Base-by-base conservation (phyloP, 2,113 vertebrate genomes). In the Rhynchomys soricoides region DNA sequence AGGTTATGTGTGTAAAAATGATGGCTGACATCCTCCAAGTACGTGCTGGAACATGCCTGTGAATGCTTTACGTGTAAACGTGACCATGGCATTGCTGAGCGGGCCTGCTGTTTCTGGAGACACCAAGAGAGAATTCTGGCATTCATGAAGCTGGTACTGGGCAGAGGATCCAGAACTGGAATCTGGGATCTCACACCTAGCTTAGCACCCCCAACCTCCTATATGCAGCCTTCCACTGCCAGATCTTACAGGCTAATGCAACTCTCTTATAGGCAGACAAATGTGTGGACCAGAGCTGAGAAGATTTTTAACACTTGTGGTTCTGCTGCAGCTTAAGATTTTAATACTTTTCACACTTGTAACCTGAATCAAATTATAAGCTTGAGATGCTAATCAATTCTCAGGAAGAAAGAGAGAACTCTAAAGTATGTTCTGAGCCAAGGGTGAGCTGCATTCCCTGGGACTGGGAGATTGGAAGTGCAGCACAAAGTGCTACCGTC, bases 181-280 rank as follows among this genome's bases (percentile, higher is more conserved):
- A 4, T 40, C 45, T 22, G 24, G 3, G 52, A 59, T 34, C 48
- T 57, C 48, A 7, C 5, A 1, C 40, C 19, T 50, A 3, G 1
- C 57, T 70, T 87, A 55, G 15, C 40, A 13, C 1, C 0, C 0
- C 0, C 62, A 1, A n/a, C 1, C 2, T 4, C 26, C 7, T 29
- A 15, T 5, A 68, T 15, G 66, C 34, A n/a, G n/a, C 48, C 21
- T 48, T 57, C 68, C 7, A 29, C 52, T 1, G 45, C 50, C 52
- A 22, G 34, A 34, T 10, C 45, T 22, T 62, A 73, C 29, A 22
- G 45, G 57, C 43, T 11, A 16, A 37, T 0, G 0, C 22, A 11
- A 22, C 2, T 0, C 4, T 75, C 7, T 48, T 10, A 74, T 0
- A n/a, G 52, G 48, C 79, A 40, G 88, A 94, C 40, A 87, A 82